These are phyloP conservation scores for Gerris lacustris DNA, from an alignment of 2,888 invertebrate genomes.

Conservation along the genomic window DNA sequence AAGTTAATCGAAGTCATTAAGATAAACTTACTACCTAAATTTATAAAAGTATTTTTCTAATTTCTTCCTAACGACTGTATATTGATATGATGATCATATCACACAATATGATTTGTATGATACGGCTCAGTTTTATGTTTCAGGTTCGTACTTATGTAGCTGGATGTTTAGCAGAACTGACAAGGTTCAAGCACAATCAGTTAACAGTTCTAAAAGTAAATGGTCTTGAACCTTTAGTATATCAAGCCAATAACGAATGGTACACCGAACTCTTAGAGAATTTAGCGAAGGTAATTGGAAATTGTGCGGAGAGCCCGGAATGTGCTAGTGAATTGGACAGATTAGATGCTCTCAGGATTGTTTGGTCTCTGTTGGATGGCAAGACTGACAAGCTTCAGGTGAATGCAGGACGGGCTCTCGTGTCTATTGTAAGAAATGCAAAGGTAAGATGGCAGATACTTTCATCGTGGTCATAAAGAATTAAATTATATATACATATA, in stretches of 20 bases:
- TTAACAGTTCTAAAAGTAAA: background rate
- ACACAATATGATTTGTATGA: no score
- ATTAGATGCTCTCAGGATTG: background rate
- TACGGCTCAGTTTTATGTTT: background rate
- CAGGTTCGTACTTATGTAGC: background rate
- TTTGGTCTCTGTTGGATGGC: background rate
- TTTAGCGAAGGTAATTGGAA: background rate
- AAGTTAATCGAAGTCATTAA: no score
- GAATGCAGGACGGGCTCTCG: background rate
- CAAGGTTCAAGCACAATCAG: background rate
- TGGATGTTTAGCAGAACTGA: background rate
- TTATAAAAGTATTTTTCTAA: no score
- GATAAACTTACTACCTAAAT: no score
- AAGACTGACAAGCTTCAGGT: slow-evolving; percentile 1
- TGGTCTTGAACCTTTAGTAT: background rate
- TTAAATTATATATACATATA: no score
- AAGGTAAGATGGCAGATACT: background rate
- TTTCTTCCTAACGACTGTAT: no score
- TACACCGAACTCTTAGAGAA: background rate
- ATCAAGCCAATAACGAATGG: slow-evolving; percentile 4
- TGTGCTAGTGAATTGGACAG: background rate
- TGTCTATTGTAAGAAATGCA: background rate
- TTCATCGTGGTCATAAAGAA: no score
- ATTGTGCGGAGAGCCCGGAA: slow-evolving; percentile 1
- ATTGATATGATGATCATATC: no score